These are phyloP conservation scores for Onychostruthus taczanowskii DNA, from an alignment of 2,113 vertebrate species.

Conservation along the genomic window DNA sequence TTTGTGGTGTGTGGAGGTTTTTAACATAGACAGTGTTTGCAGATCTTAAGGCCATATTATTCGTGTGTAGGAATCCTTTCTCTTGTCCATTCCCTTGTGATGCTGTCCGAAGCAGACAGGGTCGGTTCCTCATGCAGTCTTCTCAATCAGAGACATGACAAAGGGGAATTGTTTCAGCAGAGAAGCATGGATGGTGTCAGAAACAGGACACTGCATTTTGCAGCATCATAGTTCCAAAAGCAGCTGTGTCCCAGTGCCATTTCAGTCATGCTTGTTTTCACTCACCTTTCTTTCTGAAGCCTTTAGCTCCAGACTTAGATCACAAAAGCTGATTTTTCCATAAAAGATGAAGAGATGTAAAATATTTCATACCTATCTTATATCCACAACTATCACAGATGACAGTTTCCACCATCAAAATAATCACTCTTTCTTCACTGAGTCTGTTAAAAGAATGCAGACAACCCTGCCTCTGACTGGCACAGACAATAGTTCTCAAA, in stretches of 20 bases:
- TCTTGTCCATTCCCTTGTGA: fast-evolving
- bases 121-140: neutral
- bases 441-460: neutral
- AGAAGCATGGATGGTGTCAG: neutral
- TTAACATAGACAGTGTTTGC: neutral
- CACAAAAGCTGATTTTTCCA: neutral
- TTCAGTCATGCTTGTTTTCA: neutral
- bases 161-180: neutral
- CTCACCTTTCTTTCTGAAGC: neutral
- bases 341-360: neutral
- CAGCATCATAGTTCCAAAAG: neutral
- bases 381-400: neutral
- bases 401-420: neutral
- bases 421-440: neutral
- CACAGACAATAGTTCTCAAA: neutral
- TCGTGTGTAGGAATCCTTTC: neutral
- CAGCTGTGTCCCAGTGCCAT: neutral
- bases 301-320: neutral
- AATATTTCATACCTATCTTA: neutral
- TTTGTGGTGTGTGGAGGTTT: neutral
- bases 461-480: neutral
- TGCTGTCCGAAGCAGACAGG: neutral
- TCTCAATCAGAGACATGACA: neutral
- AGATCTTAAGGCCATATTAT: neutral
- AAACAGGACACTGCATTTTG: neutral